Evolutionary conservation across 2,888 invertebrate genomes (phyloP).

Genomic region (Perizoma affinitatum): DNA sequence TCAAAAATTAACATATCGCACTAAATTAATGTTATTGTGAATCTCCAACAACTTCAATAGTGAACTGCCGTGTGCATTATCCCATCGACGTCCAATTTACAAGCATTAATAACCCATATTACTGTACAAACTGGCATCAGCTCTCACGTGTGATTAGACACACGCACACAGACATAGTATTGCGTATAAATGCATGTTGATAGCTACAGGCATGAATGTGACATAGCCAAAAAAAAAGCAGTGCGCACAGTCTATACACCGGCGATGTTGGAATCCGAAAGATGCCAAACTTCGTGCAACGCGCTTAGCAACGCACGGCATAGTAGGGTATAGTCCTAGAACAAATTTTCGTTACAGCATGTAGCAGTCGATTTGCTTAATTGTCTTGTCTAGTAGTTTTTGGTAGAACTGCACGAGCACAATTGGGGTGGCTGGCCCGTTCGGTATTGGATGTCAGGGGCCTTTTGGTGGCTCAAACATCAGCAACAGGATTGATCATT

Average conservation of each 20-base stretch:
- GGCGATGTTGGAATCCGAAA: no score
- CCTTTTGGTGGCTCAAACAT: no score
- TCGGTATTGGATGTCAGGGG: no score
- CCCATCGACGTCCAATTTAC: constrained; percentile 34
- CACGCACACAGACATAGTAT: neutral
- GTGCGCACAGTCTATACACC: neutral
- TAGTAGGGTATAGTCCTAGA: no score
- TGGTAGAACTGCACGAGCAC: no score
- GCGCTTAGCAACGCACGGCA: no score
- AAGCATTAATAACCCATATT: constrained; percentile 38
- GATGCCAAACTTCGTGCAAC: no score
- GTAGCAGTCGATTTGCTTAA: no score
- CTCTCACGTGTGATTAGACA: constrained; percentile 5
- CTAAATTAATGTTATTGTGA: constrained; percentile 10
- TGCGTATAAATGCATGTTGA: neutral
- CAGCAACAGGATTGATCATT: no score
- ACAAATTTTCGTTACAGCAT: no score
- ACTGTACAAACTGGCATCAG: constrained; percentile 28
- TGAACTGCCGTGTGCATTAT: constrained; percentile 11
- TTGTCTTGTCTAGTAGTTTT: no score
- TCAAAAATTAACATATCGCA: constrained; percentile 6
- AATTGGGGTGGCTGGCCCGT: no score
- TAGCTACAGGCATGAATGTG: constrained; percentile 23
- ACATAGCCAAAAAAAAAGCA: constrained; percentile 6
- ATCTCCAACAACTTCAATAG: constrained; percentile 12